Conservation (phyloP, 2,888 invertebrate genomes). For the Drosophila aldrichi region DNA sequence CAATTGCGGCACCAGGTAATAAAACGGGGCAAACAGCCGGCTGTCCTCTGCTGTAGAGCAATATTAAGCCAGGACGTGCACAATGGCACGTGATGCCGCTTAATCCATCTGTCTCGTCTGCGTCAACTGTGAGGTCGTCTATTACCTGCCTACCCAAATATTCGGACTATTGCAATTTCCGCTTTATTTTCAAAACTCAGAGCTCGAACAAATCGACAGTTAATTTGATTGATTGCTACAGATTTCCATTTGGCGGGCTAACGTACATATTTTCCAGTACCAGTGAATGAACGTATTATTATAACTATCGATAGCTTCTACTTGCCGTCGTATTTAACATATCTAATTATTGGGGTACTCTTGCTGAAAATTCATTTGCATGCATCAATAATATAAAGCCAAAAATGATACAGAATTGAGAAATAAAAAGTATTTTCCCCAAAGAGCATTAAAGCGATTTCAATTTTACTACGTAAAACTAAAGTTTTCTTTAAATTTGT, state of each 20-base stretch:
- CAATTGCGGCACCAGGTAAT: conserved; percentile 51
- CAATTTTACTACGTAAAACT: too few relatives aligned
- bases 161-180: conserved; percentile 32
- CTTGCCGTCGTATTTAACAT: neutral
- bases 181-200: conserved; percentile 19
- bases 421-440: too few relatives aligned
- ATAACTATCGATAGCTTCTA: conserved; percentile 9
- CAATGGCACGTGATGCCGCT: conserved; percentile 65
- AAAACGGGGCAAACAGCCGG: conserved; percentile 53
- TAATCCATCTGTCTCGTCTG: conserved; percentile 47
- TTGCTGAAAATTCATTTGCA: neutral
- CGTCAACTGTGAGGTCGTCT: conserved; percentile 8
- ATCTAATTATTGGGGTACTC: neutral
- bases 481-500: neutral
- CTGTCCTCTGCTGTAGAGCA: conserved; percentile 12
- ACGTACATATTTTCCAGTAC: neutral
- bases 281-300: neutral
- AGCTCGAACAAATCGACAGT: conserved; percentile 15
- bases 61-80: conserved; percentile 38
- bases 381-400: neutral
- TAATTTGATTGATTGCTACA: conserved; percentile 38
- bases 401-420: neutral
- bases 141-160: conserved; percentile 30
- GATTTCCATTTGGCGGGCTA: conserved; percentile 15
- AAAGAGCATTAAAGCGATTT: too few relatives aligned